A percentile compares a stretch with the other conserved stretches of the same genome.
phyloP scores from a whole-genome alignment of 2,888 invertebrate genomes.

The Drosophila glabriapex region DNA sequence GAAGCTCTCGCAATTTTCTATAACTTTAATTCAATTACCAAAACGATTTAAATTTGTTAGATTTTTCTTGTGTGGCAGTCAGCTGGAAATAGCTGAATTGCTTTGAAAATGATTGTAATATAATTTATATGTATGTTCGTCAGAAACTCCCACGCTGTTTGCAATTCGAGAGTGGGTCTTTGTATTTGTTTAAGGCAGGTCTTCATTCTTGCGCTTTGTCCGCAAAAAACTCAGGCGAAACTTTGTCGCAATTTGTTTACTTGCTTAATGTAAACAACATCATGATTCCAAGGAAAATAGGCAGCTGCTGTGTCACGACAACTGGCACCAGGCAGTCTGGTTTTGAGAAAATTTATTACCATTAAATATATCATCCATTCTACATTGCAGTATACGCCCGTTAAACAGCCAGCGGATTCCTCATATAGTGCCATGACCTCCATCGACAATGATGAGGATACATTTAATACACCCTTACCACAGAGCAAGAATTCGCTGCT shows the following conservation, averaged over 20 bases:
- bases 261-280: conserved; percentile 47
- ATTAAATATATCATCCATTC: neutral
- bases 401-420: conserved; percentile 76
- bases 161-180: conserved; percentile 44
- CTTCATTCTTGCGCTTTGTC: conserved; percentile 33
- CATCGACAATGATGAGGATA: conserved; percentile 41
- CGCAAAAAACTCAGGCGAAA: conserved; percentile 10
- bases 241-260: conserved; percentile 33
- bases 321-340: conserved; percentile 73
- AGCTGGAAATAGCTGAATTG: neutral
- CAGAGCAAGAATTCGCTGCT: conserved; percentile 70
- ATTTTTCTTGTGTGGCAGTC: neutral
- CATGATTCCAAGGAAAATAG: conserved; percentile 60
- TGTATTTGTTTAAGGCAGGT: neutral
- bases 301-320: conserved; percentile 58
- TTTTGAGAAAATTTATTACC: neutral
- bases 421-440: conserved; percentile 58
- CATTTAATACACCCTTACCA: conserved; percentile 67
- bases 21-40: neutral
- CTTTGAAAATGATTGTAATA: neutral
- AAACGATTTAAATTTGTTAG: neutral
- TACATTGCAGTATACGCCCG: conserved; percentile 75
- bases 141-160: conserved; percentile 54
- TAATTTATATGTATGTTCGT: neutral
- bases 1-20: neutral